Percentiles rank a stretch among this genome's conserved stretches.
phyloP scores from a whole-genome alignment of 2,113 vertebrate species.

The Telmatochromis sp. region DNA sequence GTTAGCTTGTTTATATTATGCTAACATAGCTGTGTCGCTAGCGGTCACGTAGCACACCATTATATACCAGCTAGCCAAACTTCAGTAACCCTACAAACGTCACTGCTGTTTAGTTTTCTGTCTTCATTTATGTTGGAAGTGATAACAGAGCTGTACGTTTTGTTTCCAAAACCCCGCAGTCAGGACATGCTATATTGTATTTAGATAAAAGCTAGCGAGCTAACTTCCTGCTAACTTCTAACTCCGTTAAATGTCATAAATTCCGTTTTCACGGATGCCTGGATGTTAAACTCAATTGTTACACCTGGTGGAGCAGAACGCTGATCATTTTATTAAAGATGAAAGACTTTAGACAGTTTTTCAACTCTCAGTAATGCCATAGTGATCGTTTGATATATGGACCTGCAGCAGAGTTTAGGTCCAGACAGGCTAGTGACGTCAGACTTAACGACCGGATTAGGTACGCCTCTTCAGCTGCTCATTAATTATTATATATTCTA shows the following conservation, averaged over 20 bases:
- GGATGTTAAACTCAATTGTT: not conserved
- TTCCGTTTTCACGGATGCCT: not conserved
- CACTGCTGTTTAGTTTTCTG: not conserved
- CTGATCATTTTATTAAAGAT: not conserved
- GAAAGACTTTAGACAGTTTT: not conserved
- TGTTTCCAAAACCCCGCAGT: fast-evolving
- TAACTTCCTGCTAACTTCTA: not conserved
- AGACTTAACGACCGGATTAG: not conserved
- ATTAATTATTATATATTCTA: not conserved
- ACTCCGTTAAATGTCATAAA: not conserved
- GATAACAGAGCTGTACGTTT: not conserved
- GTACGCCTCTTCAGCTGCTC: not conserved
- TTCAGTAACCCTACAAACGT: not conserved
- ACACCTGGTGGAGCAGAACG: not conserved
- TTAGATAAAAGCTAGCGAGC: not conserved
- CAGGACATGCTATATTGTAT: not conserved
- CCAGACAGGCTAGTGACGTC: not conserved
- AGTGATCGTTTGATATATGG: not conserved
- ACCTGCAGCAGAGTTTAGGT: not conserved
- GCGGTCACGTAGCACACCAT: not conserved
- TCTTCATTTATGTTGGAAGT: not conserved
- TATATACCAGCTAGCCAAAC: not conserved
- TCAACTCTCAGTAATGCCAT: not conserved
- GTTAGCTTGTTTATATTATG: too few species aligned
- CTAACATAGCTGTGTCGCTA: not conserved